phyloP scores from a whole-genome alignment of 2,113 vertebrate species.

The Catagonus wagneri region DNA sequence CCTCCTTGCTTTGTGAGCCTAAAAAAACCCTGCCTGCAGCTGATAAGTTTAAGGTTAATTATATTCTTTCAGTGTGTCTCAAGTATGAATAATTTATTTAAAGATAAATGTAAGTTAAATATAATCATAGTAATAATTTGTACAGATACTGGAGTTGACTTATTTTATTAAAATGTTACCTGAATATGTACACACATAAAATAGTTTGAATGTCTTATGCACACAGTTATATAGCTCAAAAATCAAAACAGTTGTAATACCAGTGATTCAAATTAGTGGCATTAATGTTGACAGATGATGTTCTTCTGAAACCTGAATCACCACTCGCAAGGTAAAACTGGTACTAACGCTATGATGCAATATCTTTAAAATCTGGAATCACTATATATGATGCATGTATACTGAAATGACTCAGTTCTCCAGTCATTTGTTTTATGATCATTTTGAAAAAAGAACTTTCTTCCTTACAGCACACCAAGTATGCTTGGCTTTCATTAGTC shows the following conservation, averaged over 20 bases:
- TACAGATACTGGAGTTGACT: background rate
- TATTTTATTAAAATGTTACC: background rate
- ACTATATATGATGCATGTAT: background rate
- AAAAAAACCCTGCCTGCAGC: background rate
- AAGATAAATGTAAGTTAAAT: conserved; percentile 38
- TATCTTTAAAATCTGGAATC: conserved; percentile 34
- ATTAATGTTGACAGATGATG: background rate
- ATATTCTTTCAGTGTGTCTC: background rate
- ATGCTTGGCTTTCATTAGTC: background rate
- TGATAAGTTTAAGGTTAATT: background rate
- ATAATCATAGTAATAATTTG: conserved; percentile 3
- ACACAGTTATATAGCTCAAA: background rate
- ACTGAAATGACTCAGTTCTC: background rate
- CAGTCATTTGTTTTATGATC: conserved; percentile 8
- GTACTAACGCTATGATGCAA: background rate
- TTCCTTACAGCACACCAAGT: background rate
- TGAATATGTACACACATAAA: background rate
- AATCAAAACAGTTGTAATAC: conserved; percentile 12
- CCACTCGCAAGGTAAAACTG: background rate
- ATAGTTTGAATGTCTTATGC: background rate
- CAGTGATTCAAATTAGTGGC: background rate
- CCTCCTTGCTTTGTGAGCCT: background rate
- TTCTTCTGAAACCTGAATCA: conserved; percentile 24
- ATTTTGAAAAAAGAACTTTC: conserved; percentile 1
- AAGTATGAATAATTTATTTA: conserved; percentile 12